Percentiles rank a stretch among this genome's conserved stretches.
Evolutionary conservation across 2,888 invertebrate species (phyloP).

Genomic region (Ochropacha duplaris): DNA sequence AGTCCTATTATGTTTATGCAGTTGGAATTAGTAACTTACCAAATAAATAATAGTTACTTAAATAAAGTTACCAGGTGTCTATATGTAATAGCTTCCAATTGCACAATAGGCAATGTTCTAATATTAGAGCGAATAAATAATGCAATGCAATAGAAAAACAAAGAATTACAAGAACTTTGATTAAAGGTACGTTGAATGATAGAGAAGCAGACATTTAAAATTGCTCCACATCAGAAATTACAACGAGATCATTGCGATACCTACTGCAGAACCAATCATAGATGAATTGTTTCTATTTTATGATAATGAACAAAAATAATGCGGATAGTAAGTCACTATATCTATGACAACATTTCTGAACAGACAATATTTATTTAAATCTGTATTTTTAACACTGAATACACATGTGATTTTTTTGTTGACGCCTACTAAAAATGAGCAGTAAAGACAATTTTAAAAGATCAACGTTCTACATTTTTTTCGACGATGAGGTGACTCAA

Average conservation of each 20-base stretch:
- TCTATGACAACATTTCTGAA: background rate
- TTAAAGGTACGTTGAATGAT: background rate
- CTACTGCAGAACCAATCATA: constrained; percentile 15
- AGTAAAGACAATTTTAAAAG: constrained; percentile 30
- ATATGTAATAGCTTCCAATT: background rate
- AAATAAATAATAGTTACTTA: background rate
- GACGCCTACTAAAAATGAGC: constrained; percentile 27
- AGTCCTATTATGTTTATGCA: background rate
- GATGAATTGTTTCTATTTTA: constrained; percentile 29
- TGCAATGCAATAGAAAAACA: background rate
- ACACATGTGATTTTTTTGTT: constrained; percentile 17
- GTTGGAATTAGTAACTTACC: background rate
- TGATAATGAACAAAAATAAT: constrained; percentile 41
- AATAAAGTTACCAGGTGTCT: background rate
- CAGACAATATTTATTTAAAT: background rate
- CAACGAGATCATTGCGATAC: constrained; percentile 4
- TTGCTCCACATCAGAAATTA: constrained; percentile 10
- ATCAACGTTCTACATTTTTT: constrained; percentile 31
- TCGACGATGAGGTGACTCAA: constrained; percentile 46
- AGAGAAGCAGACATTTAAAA: background rate
- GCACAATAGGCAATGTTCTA: background rate
- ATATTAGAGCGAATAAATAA: background rate
- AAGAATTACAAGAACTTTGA: constrained; percentile 3
- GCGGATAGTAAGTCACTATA: constrained; percentile 40
- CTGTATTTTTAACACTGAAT: background rate